Percentiles rank a stretch among this genome's conserved stretches.
Evolutionary conservation across 2,888 invertebrate genomes (phyloP).

Genomic region (Oscheius sp.): DNA sequence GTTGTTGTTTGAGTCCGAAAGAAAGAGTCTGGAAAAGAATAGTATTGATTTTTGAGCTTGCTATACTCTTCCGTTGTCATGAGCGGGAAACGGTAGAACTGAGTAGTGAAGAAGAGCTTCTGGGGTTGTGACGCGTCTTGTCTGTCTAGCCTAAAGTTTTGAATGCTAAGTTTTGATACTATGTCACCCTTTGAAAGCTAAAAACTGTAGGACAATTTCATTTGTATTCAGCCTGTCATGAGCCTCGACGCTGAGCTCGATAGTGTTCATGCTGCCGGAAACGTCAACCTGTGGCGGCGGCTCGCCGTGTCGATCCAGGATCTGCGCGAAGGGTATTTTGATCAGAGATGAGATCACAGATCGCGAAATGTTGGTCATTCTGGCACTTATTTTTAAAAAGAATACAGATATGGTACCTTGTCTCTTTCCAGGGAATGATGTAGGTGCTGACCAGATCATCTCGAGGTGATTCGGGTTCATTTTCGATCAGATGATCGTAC

Average conservation of each 20-base stretch:
- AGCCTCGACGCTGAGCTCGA: conserved; percentile 72
- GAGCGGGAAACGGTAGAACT: conserved; percentile 76
- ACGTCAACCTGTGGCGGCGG: conserved; percentile 74
- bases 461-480: conserved; percentile 13
- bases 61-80: conserved; percentile 76
- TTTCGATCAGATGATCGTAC: conserved; percentile 20
- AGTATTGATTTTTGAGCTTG: not conserved
- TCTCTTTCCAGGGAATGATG: conserved; percentile 35
- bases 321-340: conserved; percentile 10
- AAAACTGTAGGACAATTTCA: conserved; percentile 76
- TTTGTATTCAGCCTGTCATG: conserved; percentile 75
- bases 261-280: conserved; percentile 41
- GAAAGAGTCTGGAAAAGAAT: conserved; percentile 35
- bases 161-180: too few relatives aligned
- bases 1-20: conserved; percentile 39
- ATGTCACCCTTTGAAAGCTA: conserved; percentile 75
- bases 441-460: conserved; percentile 27
- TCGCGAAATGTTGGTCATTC: conserved; percentile 43
- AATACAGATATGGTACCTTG: not conserved
- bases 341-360: conserved; percentile 42
- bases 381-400: not conserved
- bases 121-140: conserved; percentile 51
- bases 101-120: conserved; percentile 76
- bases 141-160: conserved; percentile 32
- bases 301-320: conserved; percentile 74